Conservation (phyloP, 2,113 vertebrate species). For the Myanophis thanlyinensis region DNA sequence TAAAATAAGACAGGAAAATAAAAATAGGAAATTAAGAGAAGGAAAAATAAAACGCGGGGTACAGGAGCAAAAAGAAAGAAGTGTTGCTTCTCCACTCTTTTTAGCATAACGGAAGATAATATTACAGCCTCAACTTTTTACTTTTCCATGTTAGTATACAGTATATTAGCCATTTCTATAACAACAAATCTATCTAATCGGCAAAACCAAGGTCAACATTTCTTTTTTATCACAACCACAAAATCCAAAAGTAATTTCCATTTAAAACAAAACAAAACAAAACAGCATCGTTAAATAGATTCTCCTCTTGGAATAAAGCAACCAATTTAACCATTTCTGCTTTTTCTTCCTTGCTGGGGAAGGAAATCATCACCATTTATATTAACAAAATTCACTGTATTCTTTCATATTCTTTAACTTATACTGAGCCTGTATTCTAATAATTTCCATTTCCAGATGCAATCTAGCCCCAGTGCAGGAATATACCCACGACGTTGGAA, state of each 20-base stretch:
- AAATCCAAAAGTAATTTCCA: background rate
- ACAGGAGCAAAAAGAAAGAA: background rate
- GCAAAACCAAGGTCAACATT: background rate
- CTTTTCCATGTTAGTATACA: background rate
- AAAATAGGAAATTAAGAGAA: background rate
- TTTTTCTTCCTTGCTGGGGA: background rate
- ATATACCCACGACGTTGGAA: conserved; percentile 83
- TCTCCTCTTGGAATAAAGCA: no score
- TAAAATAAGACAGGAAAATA: background rate
- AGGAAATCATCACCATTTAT: background rate
- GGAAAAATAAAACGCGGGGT: background rate
- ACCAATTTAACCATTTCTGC: background rate
- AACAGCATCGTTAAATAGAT: no score
- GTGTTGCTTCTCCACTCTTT: background rate
- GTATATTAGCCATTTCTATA: background rate
- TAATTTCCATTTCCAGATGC: conserved; percentile 73
- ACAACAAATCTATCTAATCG: background rate
- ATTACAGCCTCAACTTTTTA: background rate
- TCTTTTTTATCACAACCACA: background rate
- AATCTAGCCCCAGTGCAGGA: conserved; percentile 94
- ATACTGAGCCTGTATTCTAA: background rate
- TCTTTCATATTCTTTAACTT: background rate
- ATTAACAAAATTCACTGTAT: background rate
- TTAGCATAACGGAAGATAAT: background rate
- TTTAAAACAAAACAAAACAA: background rate